Percentiles rank a stretch among this genome's conserved stretches.
Conservation (phyloP, 2,797 vertebrate species). For the Limnodromus scolopaceus region DNA sequence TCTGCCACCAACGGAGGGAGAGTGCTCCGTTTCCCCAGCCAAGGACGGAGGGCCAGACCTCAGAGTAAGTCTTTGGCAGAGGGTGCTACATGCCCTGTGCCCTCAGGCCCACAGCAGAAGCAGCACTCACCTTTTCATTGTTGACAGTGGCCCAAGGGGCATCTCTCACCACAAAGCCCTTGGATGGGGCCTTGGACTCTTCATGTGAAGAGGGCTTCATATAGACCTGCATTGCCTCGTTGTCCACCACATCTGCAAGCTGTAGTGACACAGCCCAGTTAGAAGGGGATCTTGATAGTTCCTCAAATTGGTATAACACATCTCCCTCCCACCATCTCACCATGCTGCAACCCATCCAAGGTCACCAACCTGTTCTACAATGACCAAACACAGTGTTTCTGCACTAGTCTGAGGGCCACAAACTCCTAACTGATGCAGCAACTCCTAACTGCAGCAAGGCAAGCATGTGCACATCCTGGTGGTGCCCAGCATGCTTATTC, state of each 20-base stretch:
- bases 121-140: slow-evolving; percentile 89
- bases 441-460: neutral
- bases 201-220: slow-evolving; percentile 89
- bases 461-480: neutral
- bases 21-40: neutral
- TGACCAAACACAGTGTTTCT: neutral
- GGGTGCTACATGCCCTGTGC: neutral
- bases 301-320: neutral
- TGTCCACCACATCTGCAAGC: slow-evolving; percentile 94
- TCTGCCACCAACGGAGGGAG: neutral
- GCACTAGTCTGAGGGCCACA: neutral
- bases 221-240: slow-evolving; percentile 91
- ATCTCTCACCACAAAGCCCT: slow-evolving; percentile 98
- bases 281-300: neutral
- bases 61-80: neutral
- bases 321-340: neutral
- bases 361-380: neutral
- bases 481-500: neutral
- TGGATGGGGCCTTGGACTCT: slow-evolving; percentile 90
- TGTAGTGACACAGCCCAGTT: slow-evolving; percentile 44
- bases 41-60: neutral
- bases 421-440: neutral
- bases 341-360: neutral
- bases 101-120: neutral
- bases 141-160: slow-evolving; percentile 90